These are phyloP conservation scores for Sinocyclocheilus anshuiensis DNA, from an alignment of 2,113 vertebrate species.

Conservation along the genomic window DNA sequence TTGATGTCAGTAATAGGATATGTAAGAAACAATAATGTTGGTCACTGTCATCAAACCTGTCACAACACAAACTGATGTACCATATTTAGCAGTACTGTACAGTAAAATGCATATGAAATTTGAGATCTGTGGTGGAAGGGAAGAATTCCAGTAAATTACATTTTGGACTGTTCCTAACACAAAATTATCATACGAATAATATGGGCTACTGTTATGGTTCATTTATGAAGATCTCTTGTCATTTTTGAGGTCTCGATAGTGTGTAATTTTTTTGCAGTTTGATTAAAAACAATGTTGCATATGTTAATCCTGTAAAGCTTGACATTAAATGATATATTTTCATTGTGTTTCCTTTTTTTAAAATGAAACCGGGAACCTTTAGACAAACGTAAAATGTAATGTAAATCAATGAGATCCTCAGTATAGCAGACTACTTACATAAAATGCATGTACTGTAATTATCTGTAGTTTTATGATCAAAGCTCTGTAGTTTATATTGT, in stretches of 20 bases:
- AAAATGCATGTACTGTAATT: too few species aligned
- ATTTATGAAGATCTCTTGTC: not conserved
- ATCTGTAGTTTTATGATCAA: too few species aligned
- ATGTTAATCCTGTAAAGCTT: too few species aligned
- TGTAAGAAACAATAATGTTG: not conserved
- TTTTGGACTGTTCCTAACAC: not conserved
- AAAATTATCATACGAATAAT: not conserved
- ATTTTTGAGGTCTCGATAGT: not conserved
- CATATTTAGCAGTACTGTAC: not conserved
- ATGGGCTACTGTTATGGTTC: not conserved
- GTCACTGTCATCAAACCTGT: not conserved
- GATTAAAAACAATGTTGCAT: not conserved
- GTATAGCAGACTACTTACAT: too few species aligned
- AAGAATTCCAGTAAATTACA: not conserved
- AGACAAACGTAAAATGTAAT: too few species aligned
- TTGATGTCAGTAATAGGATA: not conserved
- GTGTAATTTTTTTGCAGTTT: not conserved
- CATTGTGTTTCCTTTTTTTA: too few species aligned
- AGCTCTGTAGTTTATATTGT: too few species aligned
- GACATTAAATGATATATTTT: too few species aligned
- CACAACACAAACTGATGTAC: not conserved
- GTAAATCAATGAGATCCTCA: too few species aligned
- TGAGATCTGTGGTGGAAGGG: not conserved
- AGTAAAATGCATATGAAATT: not conserved
- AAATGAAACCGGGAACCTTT: not conserved